Conservation (phyloP, 1,140 invertebrate genomes). For the Aphelenchoides besseyi region DNA sequence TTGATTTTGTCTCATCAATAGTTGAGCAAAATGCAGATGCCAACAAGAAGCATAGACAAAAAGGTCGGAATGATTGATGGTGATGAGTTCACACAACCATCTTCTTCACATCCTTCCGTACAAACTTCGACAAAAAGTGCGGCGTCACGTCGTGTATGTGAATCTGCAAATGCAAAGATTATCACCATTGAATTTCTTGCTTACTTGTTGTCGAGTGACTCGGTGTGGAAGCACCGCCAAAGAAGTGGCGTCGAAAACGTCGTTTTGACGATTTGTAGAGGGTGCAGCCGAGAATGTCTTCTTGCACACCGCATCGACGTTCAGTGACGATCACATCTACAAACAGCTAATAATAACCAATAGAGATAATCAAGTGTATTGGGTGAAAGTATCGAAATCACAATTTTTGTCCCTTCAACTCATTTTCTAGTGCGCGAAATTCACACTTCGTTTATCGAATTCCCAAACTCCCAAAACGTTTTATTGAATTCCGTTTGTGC, state of each 20-base stretch:
- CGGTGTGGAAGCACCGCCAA: conserved; percentile 29
- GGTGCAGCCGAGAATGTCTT: conserved; percentile 53
- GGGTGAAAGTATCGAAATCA: too few relatives aligned
- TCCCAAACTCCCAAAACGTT: background rate
- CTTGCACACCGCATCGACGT: conserved; percentile 44
- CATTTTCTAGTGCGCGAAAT: background rate
- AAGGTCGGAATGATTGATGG: background rate
- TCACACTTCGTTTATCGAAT: background rate
- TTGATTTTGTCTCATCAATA: background rate
- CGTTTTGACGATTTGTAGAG: conserved; percentile 43
- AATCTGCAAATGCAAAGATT: background rate
- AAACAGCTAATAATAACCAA: conserved; percentile 26
- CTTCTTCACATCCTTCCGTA: conserved; percentile 46
- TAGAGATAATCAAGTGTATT: too few relatives aligned
- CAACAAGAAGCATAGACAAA: background rate
- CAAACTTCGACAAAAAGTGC: conserved; percentile 52
- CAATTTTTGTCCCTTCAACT: background rate
- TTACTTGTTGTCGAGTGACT: conserved; percentile 24
- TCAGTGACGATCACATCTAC: conserved; percentile 49
- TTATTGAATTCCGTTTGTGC: background rate
- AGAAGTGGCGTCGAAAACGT: conserved; percentile 38
- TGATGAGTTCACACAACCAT: conserved; percentile 44
- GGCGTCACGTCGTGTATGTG: conserved; percentile 39
- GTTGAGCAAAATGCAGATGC: background rate
- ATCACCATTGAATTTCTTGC: background rate